A percentile compares a stretch with the other conserved stretches of the same genome.
Evolutionary conservation across 2,797 vertebrate species (phyloP).

Genomic region (Leucoraja ocellata): DNA sequence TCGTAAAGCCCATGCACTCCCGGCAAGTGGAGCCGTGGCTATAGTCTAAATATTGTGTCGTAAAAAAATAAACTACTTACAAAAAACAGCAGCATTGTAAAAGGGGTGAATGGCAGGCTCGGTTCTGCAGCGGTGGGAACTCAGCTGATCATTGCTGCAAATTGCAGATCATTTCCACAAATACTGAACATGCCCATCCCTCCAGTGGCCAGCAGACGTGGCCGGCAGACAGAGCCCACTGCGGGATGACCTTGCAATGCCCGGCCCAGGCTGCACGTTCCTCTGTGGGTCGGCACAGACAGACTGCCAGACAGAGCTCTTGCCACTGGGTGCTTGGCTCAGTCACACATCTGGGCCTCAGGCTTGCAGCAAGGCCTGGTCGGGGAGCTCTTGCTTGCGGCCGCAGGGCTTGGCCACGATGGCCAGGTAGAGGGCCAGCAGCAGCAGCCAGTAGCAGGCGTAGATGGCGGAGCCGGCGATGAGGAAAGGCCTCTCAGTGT

Average conservation of each 20-base stretch:
- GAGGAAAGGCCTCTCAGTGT: constrained; percentile 82
- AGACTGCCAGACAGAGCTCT: too few relatives aligned
- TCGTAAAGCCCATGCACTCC: background rate
- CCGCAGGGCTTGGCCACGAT: constrained; percentile 84
- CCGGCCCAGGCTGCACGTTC: too few relatives aligned
- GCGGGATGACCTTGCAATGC: background rate
- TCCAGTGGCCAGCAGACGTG: too few relatives aligned
- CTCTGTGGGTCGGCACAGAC: too few relatives aligned
- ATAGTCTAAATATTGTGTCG: constrained; percentile 42
- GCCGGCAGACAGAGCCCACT: background rate
- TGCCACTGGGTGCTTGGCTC: constrained; percentile 17
- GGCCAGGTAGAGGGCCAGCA: constrained; percentile 85
- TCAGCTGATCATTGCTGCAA: background rate
- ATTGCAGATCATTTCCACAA: background rate
- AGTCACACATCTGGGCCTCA: constrained; percentile 49
- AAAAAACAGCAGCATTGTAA: background rate
- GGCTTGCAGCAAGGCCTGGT: constrained; percentile 75
- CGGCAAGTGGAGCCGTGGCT: background rate
- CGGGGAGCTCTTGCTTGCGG: constrained; percentile 81
- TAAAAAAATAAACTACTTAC: constrained; percentile 43
- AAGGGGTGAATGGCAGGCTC: background rate
- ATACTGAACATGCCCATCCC: too few relatives aligned
- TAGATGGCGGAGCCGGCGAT: constrained; percentile 78
- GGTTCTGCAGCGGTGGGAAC: background rate
- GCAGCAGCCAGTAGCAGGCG: constrained; percentile 87